Evolutionary conservation across 2,797 vertebrate genomes (phyloP).

Genomic region (Falco novaeseelandiae): DNA sequence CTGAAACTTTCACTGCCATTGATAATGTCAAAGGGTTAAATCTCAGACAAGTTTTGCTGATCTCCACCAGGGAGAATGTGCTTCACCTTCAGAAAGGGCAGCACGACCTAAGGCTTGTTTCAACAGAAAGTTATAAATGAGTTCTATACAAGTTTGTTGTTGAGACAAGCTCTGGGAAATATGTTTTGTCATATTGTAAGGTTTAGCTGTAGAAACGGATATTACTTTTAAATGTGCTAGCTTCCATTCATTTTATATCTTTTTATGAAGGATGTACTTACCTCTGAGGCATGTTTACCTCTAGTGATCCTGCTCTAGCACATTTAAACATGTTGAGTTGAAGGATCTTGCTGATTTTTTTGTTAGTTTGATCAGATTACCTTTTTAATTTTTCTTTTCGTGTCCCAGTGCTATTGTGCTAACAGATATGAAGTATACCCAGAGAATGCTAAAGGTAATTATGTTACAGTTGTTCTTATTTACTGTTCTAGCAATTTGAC

Average conservation of each 20-base stretch:
- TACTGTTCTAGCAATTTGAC: neutral
- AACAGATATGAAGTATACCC: neutral
- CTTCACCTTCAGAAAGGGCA: neutral
- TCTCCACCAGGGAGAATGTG: neutral
- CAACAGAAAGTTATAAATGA: neutral
- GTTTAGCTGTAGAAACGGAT: neutral
- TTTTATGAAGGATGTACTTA: neutral
- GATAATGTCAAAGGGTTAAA: neutral
- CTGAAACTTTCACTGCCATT: neutral
- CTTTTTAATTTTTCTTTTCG: neutral
- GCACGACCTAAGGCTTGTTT: neutral
- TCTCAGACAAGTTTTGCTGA: neutral
- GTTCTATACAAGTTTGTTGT: neutral
- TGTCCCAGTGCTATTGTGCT: neutral
- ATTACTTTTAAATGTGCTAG: neutral
- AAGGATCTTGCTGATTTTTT: neutral
- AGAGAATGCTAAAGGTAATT: slow-evolving; percentile 22
- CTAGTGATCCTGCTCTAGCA: neutral
- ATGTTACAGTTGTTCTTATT: neutral
- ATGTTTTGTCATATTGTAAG: neutral
- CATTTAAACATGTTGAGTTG: neutral
- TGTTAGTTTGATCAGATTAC: neutral
- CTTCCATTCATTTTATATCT: neutral
- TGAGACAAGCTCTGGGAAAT: neutral
- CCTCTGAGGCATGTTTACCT: neutral